Evolutionary conservation across 1,140 invertebrate genomes (phyloP).

Genomic region (Scaptodrosophila lebanonensis): DNA sequence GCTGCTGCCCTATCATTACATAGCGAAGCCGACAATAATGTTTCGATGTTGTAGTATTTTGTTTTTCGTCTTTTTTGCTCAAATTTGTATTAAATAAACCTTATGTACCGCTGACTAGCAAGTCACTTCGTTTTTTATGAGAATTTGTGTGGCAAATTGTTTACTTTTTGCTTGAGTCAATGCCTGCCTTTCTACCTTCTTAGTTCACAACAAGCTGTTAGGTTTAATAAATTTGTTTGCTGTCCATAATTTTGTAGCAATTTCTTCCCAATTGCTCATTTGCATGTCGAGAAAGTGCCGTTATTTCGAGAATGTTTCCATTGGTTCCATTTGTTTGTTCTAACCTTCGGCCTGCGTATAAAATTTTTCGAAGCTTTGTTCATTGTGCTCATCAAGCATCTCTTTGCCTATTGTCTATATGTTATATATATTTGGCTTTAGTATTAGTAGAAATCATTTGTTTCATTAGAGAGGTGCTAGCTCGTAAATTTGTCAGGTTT

Average conservation of each 20-base stretch:
- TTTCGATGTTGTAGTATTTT: conserved; percentile 6
- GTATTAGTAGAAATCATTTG: conserved; percentile 47
- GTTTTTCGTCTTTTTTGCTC: conserved; percentile 1
- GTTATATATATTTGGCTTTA: conserved; percentile 3
- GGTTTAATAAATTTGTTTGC: conserved; percentile 53
- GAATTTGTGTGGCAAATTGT: conserved; percentile 24
- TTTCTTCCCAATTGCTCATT: conserved; percentile 65
- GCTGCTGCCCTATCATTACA: conserved; percentile 36
- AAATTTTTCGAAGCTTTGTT: conserved; percentile 18
- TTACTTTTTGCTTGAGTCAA: conserved; percentile 19
- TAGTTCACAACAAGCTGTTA: conserved; percentile 56
- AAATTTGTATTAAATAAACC: not conserved
- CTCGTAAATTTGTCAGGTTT: conserved; percentile 54
- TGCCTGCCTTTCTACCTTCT: conserved; percentile 1
- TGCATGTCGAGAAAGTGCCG: conserved; percentile 49
- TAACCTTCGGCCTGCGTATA: conserved; percentile 25
- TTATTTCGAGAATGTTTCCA: conserved; percentile 47
- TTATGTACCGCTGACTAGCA: too few relatives aligned
- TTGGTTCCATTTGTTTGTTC: conserved; percentile 50
- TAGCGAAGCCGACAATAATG: not conserved
- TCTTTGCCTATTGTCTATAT: conserved; percentile 16
- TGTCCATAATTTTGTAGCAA: conserved; percentile 32
- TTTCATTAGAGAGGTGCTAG: conserved; percentile 63
- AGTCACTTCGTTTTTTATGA: too few relatives aligned
- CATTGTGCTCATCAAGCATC: too few relatives aligned